Evolutionary conservation across 2,113 vertebrate genomes (phyloP).

Genomic region (Chloroceryle aenea): DNA sequence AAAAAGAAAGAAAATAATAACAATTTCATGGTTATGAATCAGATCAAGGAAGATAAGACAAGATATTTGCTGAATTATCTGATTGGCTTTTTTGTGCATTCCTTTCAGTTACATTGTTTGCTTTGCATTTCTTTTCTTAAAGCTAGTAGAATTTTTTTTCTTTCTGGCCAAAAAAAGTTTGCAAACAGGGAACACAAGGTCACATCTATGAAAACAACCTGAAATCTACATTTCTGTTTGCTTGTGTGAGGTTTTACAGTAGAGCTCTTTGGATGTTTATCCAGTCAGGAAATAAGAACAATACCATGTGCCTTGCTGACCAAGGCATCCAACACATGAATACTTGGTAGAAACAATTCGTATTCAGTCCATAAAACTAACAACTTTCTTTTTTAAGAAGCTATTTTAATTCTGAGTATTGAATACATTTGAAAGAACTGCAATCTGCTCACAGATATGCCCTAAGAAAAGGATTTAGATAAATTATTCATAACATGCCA

Average conservation of each 20-base stretch:
- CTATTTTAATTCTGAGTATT: slow-evolving; percentile 2
- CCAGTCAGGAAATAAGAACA: neutral
- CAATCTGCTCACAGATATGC: neutral
- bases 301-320: neutral
- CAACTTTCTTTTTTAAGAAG: neutral
- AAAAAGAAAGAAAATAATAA: neutral
- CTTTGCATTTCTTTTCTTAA: neutral
- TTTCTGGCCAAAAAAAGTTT: neutral
- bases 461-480: neutral
- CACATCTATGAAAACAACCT: neutral
- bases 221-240: neutral
- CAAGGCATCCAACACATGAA: neutral
- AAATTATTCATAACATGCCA: slow-evolving; percentile 6
- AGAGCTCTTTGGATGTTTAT: neutral
- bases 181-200: neutral
- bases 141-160: neutral
- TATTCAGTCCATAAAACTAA: neutral
- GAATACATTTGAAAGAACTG: neutral
- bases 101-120: neutral
- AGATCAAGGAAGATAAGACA: neutral
- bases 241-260: neutral
- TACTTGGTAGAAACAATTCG: neutral
- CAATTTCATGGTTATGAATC: neutral
- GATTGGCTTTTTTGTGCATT: neutral
- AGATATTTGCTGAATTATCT: neutral